Percentiles rank a stretch among this genome's conserved stretches.
These are phyloP conservation scores for Drosophila sordidapex DNA, from an alignment of 2,888 invertebrate genomes.

Conservation along the genomic window DNA sequence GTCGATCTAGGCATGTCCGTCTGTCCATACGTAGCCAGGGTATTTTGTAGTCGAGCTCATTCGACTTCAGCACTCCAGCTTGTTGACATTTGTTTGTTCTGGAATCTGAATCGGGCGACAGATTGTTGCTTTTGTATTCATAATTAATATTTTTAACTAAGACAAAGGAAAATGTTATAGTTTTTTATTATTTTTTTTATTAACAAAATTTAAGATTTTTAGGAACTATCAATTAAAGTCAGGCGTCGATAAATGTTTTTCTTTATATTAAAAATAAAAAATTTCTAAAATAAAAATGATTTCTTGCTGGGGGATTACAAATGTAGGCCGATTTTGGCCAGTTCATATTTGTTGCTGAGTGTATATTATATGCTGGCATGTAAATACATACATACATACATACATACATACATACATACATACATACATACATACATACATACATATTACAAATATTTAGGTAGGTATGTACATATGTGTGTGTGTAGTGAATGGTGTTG, in stretches of 20 bases:
- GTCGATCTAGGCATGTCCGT: not conserved
- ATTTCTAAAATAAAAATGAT: not conserved
- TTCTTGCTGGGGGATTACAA: not conserved
- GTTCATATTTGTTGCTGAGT: not conserved
- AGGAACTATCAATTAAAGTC: not conserved
- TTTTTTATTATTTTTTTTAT: not conserved
- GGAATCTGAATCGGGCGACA: not conserved
- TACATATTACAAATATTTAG: not conserved
- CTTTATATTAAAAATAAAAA: not conserved
- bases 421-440: not conserved
- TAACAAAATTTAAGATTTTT: not conserved
- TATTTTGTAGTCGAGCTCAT: not conserved
- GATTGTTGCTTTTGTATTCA: not conserved
- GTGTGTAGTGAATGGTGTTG: constrained; percentile 18
- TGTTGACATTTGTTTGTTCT: not conserved
- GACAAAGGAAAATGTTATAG: not conserved
- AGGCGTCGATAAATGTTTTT: not conserved
- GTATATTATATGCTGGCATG: constrained; percentile 3
- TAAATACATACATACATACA: not conserved
- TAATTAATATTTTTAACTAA: not conserved
- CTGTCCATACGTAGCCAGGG: not conserved
- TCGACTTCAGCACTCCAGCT: not conserved
- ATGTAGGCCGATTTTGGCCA: not conserved
- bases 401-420: not conserved
- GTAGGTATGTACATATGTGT: not conserved